Percentiles rank a stretch among this genome's conserved stretches.
These are phyloP conservation scores for Lutraria lutraria DNA, from an alignment of 2,888 invertebrate genomes.

Conservation along the genomic window DNA sequence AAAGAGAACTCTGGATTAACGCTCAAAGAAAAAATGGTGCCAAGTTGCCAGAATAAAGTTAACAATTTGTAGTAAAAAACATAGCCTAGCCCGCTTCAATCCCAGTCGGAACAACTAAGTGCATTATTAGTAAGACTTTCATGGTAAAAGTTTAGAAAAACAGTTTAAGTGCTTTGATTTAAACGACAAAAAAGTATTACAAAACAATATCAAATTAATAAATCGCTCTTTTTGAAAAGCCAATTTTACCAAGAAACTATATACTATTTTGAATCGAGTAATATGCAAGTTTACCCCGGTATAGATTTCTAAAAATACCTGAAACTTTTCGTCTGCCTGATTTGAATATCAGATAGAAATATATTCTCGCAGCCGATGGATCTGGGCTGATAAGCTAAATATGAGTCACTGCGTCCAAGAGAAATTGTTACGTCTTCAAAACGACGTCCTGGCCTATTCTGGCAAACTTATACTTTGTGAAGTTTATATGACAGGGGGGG, in stretches of 20 bases:
- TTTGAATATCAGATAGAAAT: neutral
- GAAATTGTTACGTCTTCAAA: neutral
- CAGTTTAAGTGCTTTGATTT: neutral
- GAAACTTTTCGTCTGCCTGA: slow-evolving; percentile 20
- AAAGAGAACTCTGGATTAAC: slow-evolving; percentile 13
- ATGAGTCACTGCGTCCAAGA: slow-evolving; percentile 6
- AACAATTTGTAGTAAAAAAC: neutral
- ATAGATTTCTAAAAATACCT: neutral
- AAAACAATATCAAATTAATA: neutral
- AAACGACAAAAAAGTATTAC: neutral
- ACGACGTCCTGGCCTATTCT: neutral
- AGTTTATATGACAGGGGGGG: neutral
- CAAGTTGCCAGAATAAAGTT: neutral
- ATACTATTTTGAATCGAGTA: neutral
- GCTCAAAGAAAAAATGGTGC: slow-evolving; percentile 2
- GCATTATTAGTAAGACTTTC: neutral
- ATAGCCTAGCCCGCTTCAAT: neutral
- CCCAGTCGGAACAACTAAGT: neutral
- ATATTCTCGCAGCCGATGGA: slow-evolving; percentile 15
- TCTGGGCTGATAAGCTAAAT: neutral
- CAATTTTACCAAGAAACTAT: neutral
- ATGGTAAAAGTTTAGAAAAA: neutral
- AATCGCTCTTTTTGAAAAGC: neutral
- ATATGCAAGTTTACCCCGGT: neutral
- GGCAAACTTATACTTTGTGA: neutral